Evolutionary conservation across 2,113 vertebrate genomes (phyloP), one percentile per base, ranked within the genome.

Genomic region (Empidonax alnorum): DNA sequence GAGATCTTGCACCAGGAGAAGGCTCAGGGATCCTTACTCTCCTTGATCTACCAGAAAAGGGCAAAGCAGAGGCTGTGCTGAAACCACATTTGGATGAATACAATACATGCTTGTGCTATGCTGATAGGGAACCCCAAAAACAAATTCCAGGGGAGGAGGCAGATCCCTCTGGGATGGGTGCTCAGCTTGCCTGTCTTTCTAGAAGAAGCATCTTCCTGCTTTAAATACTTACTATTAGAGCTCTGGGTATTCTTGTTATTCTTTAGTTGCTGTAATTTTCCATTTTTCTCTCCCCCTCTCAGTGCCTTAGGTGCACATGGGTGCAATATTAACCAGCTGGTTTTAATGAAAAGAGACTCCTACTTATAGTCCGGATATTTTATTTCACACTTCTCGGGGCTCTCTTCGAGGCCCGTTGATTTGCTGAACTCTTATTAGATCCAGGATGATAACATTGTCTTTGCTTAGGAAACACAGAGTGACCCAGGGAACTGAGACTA

Each of bases 261-360:
- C 61, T 84, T 84, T 11, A 71, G 35, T 31, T 42, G 44, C 58
- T 79, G 58, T 74, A 53, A 47, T 84, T 94, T 88, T 88, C 85
- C 65, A 9, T 50, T 39, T 94, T 87, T 74, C 46, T 81, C 47
- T 82, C n/a, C 41, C 56, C n/a, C 30, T 89, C 63, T 59, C 49
- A 31, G 39, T 21, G 81, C 78, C 53, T 82, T 84, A 95, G 87
- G 81, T 92, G 77, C 84, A 72, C 74, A 72, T 55, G 68, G 85
- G 94, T 92, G 84, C 87, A 78, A 55, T 92, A 61, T 74, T 83
- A 89, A 50, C 93, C 95, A 96, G 91, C 84, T 89, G 87, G 63
- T 95, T 96, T 91, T 75, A 92, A 95, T 96, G 93, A 91, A 93
- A 84, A 89, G 42, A 42, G 82, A 42, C 73, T 90, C 88, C 88